A percentile compares a stretch with the other conserved stretches of the same genome.
Conservation (phyloP, 2,888 invertebrate genomes). For the Phengaris arion region DNA sequence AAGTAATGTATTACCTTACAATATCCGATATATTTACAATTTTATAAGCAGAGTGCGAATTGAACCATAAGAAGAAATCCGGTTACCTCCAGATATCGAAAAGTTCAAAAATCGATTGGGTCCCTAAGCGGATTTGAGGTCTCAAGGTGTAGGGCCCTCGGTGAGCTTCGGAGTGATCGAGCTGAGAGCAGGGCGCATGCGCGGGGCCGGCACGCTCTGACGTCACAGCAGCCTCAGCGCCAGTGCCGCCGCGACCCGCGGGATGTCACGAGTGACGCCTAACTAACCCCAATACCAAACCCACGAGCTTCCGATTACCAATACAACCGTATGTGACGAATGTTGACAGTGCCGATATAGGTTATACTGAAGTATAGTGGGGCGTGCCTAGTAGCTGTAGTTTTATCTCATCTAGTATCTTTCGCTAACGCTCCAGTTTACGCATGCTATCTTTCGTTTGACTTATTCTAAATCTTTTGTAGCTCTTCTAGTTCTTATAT, state of each 20-base stretch:
- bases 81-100: slow-evolving; percentile 32
- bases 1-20: too few relatives aligned
- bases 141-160: slow-evolving; percentile 74
- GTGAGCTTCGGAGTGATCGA: slow-evolving; percentile 59
- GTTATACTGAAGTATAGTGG: background rate
- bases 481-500: background rate
- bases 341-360: slow-evolving; percentile 34
- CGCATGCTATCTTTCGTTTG: slow-evolving; percentile 15
- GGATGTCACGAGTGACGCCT: slow-evolving; percentile 70
- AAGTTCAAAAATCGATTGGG: slow-evolving; percentile 78
- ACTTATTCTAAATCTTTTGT: background rate
- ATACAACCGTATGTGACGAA: slow-evolving; percentile 43
- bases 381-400: background rate
- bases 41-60: background rate
- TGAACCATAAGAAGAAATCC: background rate
- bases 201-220: slow-evolving; percentile 66
- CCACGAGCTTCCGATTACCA: slow-evolving; percentile 68
- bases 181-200: slow-evolving; percentile 59
- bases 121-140: slow-evolving; percentile 74
- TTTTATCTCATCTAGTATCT: background rate
- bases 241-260: slow-evolving; percentile 75
- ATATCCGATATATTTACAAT: too few relatives aligned
- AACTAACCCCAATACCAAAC: slow-evolving; percentile 53
- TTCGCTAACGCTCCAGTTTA: background rate
- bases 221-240: slow-evolving; percentile 71